These are phyloP conservation scores for Tribolium castaneum DNA, from an alignment of 1,140 invertebrate genomes.

Conservation along the genomic window DNA sequence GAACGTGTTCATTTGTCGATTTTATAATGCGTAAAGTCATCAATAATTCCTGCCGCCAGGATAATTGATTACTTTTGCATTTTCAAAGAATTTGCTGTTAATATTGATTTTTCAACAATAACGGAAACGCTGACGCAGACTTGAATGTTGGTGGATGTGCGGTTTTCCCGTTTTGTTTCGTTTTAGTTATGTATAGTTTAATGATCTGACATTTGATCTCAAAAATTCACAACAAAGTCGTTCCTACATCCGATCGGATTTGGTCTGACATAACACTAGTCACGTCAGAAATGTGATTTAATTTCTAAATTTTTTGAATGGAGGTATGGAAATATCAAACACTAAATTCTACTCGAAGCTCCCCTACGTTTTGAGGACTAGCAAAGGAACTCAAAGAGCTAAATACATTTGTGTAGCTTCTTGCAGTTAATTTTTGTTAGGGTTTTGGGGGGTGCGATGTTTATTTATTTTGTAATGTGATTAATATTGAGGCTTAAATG, in stretches of 20 bases:
- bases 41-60: too few species aligned
- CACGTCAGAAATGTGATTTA: slow-evolving; percentile 33
- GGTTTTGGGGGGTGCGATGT: neutral
- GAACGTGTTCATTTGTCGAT: too few species aligned
- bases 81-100: too few species aligned
- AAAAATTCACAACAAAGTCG: slow-evolving; percentile 28
- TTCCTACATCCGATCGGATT: slow-evolving; percentile 23
- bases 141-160: slow-evolving; percentile 12
- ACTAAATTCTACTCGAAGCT: neutral
- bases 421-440: neutral
- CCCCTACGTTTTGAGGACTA: neutral
- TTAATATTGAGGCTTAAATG: slow-evolving; percentile 40
- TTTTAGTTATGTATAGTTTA: slow-evolving; percentile 4
- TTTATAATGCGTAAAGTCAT: too few species aligned
- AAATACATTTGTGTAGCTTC: neutral
- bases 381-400: neutral
- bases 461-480: slow-evolving; percentile 29
- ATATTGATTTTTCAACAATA: neutral
- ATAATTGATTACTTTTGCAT: too few species aligned
- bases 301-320: slow-evolving; percentile 17
- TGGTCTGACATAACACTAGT: slow-evolving; percentile 36
- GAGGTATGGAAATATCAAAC: neutral
- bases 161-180: neutral
- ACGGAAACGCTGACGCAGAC: neutral
- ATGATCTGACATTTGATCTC: slow-evolving; percentile 25